phyloP scores from a whole-genome alignment of 2,888 invertebrate genomes.

The Andrena dorsata region DNA sequence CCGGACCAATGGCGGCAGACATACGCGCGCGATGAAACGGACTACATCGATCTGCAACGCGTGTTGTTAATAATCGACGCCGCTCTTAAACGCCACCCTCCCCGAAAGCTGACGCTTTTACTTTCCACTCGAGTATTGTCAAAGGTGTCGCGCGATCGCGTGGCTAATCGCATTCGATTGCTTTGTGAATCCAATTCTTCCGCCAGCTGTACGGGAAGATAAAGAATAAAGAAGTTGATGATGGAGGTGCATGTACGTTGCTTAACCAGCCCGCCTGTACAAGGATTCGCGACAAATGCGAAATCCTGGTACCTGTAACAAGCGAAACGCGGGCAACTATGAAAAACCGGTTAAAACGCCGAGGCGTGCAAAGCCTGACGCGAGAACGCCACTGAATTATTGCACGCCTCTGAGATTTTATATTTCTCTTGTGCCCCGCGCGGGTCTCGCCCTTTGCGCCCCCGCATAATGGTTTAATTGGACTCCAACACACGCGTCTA shows the following conservation, averaged over 20 bases:
- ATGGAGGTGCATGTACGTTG: neutral
- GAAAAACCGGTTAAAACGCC: conserved; percentile 68
- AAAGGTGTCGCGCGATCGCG: conserved; percentile 30
- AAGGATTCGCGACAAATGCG: conserved; percentile 56
- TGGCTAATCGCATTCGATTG: conserved; percentile 8
- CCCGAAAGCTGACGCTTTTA: conserved; percentile 25
- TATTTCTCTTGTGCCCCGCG: conserved; percentile 65
- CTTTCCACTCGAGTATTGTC: conserved; percentile 24
- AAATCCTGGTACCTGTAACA: conserved; percentile 46
- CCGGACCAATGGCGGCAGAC: neutral
- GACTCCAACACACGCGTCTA: conserved; percentile 73
- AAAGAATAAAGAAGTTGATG: neutral
- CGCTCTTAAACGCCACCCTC: conserved; percentile 15
- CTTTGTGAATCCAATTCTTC: neutral
- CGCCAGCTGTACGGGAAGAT: neutral
- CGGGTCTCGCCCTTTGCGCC: conserved; percentile 52
- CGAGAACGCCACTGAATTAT: conserved; percentile 76
- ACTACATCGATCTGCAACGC: conserved; percentile 24
- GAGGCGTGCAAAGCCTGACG: conserved; percentile 72
- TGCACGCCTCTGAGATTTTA: conserved; percentile 72
- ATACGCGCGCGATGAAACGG: conserved; percentile 21
- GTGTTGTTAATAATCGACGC: conserved; percentile 33
- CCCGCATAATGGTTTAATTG: conserved; percentile 79
- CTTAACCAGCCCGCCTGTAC: conserved; percentile 45
- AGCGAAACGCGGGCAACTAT: conserved; percentile 62